Base-by-base conservation (phyloP, 35 echinoderm and acorn worm species). In the Amphiura filiformis region DNA sequence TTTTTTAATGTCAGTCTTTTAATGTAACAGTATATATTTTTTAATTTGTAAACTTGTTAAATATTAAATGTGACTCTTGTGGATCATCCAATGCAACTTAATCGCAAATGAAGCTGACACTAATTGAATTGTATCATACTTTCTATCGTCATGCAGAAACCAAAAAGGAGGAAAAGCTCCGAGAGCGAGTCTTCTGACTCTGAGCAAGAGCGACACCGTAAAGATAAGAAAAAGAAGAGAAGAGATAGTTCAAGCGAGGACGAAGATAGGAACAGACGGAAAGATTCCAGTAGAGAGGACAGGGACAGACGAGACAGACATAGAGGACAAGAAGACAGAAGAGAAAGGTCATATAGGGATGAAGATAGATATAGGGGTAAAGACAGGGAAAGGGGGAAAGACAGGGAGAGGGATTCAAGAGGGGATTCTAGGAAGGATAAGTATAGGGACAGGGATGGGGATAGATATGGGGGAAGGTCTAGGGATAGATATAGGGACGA, bases 401-500 rank as follows among this genome's bases (percentile, higher is more conserved):
- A 89, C 38, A 76, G 91, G 39, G 78, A 35, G 15, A 39, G 56
- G 44, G 35, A 82, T 20, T 76, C 41, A 83, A 34, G 76, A 61
- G 84, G 35, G 14, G 57, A 76, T 0, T 18, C 20, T 31, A 3
- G 39, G 31, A 39, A 35, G 35, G 39, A 79, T 38, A 79, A 42
- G 78, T 26, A 81, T 32, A 78, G 80, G 32, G 7, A 81, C 4
- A 65, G 82, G 39, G 36, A 40, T 11, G 13, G 4, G 14, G 87
- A 93, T 52, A 81, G 37, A 33, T 49, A 89, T 35, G 75, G 78
- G 39, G 76, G 80, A 7, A 93, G 82, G 38, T 38, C 39, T 15
- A 40, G 77, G 40, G 86, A 93, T 38, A 85, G 81, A 34, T 22
- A 85, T 34, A 87, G 80, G 91, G 79, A 65, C 36, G 61, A 87